These are phyloP conservation scores for Scatophagus argus DNA, from an alignment of 2,113 vertebrate genomes.

Conservation along the genomic window DNA sequence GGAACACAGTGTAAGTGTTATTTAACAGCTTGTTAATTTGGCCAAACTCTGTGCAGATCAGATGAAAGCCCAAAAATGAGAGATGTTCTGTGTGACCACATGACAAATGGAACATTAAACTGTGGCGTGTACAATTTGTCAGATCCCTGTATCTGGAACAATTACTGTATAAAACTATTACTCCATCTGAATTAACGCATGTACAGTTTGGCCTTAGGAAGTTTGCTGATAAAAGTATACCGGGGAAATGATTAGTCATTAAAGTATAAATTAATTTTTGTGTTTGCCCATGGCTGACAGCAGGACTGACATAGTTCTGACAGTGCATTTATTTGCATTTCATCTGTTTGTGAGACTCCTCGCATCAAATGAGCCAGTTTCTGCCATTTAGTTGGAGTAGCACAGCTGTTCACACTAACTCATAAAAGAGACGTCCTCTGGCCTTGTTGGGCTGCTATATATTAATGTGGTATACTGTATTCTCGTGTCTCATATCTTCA, in stretches of 20 bases:
- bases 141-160: neutral
- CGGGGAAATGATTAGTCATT: no score
- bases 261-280: neutral
- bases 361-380: neutral
- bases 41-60: constrained; percentile 28
- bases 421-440: neutral
- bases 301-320: neutral
- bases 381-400: neutral
- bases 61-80: constrained; percentile 21
- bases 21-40: constrained; percentile 59
- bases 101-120: constrained; percentile 39
- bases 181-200: neutral
- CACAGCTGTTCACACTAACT: neutral
- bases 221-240: constrained; percentile 10
- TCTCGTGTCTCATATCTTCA: neutral
- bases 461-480: neutral
- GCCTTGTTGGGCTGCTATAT: neutral
- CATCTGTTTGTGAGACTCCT: neutral
- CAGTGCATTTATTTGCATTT: constrained; percentile 12
- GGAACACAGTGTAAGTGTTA: constrained; percentile 35
- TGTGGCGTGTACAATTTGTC: constrained; percentile 18
- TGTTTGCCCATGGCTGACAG: neutral
- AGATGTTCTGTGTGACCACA: constrained; percentile 15
- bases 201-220: neutral
- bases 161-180: neutral